A percentile compares a stretch with the other conserved stretches of the same genome.
Evolutionary conservation across 1,140 invertebrate species (phyloP).

Genomic region (Kradibia gibbosae): DNA sequence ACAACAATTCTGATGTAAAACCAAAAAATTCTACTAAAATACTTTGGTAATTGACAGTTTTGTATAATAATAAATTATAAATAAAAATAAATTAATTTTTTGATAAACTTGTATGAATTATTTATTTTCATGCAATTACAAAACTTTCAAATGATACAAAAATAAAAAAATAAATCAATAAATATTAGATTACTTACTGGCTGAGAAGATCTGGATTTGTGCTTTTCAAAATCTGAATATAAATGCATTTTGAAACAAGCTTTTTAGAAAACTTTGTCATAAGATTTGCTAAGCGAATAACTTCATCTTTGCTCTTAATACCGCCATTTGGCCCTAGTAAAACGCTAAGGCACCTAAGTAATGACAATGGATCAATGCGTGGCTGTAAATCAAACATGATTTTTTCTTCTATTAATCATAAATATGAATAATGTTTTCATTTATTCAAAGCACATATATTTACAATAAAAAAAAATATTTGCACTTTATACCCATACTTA

Average conservation of each 20-base stretch:
- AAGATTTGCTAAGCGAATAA: conserved; percentile 87
- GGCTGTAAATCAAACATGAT: conserved; percentile 79
- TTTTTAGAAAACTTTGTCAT: conserved; percentile 98
- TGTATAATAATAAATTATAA: background rate
- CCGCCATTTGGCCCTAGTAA: conserved; percentile 87
- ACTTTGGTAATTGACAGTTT: no score
- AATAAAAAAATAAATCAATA: conserved; percentile 26
- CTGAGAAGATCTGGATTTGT: conserved; percentile 88
- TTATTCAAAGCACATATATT: no score
- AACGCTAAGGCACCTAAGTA: conserved; percentile 89
- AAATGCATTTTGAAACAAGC: conserved; percentile 95
- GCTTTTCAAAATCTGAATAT: conserved; percentile 92
- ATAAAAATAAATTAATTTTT: conserved; percentile 13
- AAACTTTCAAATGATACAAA: conserved; percentile 3
- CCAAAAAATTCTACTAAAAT: no score
- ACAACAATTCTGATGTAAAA: background rate
- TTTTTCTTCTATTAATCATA: background rate
- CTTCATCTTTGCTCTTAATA: conserved; percentile 89
- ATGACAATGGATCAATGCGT: conserved; percentile 89
- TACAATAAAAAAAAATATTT: no score
- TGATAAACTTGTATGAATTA: background rate
- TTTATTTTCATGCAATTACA: background rate
- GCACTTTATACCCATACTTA: no score
- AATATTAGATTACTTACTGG: conserved; percentile 75
- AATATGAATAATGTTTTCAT: background rate